phyloP scores from a whole-genome alignment of 2,888 invertebrate species.

The Euclidia mi region DNA sequence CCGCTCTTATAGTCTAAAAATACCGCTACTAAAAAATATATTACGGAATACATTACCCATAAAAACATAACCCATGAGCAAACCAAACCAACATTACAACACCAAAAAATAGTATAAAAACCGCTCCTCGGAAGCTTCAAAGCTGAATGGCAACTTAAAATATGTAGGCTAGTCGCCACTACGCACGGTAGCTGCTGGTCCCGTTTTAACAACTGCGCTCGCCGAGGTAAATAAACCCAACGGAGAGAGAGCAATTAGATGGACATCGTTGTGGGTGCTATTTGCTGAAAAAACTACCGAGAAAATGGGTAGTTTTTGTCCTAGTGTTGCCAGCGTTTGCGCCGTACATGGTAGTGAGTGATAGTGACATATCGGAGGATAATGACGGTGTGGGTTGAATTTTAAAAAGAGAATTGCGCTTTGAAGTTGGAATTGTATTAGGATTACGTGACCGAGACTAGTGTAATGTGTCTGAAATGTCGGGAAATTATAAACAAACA shows the following conservation, averaged over 20 bases:
- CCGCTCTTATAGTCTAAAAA: too few relatives aligned
- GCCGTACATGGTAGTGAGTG: constrained; percentile 3
- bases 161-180: constrained; percentile 53
- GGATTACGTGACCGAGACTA: too few relatives aligned
- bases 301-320: constrained; percentile 7
- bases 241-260: constrained; percentile 20
- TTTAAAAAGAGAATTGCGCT: too few relatives aligned
- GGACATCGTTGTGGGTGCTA: constrained; percentile 11
- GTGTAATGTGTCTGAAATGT: too few relatives aligned
- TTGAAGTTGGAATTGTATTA: too few relatives aligned
- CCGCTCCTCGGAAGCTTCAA: not conserved
- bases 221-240: constrained; percentile 55
- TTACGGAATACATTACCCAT: too few relatives aligned
- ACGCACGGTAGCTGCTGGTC: constrained; percentile 54
- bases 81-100: too few relatives aligned
- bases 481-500: too few relatives aligned
- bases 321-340: not conserved
- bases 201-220: constrained; percentile 59
- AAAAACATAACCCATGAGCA: too few relatives aligned
- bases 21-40: too few relatives aligned
- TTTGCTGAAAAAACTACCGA: constrained; percentile 8
- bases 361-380: constrained; percentile 7
- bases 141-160: constrained; percentile 32
- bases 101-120: too few relatives aligned
- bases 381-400: constrained; percentile 4